Conservation (phyloP, 2,797 vertebrate species). For the Sciurus carolinensis region DNA sequence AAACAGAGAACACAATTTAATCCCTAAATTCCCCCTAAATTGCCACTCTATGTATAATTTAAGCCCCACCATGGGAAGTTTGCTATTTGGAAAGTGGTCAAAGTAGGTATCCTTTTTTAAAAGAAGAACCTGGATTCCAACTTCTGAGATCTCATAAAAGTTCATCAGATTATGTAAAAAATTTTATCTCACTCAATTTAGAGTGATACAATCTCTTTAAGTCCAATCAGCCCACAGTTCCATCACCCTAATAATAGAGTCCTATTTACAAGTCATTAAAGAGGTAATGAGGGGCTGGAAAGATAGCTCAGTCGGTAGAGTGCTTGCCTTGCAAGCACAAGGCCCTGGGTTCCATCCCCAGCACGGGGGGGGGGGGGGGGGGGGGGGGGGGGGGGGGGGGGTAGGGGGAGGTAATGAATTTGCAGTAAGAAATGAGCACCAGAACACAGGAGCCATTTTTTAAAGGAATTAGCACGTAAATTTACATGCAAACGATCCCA, state of each 20-base stretch:
- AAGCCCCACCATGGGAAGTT: not conserved
- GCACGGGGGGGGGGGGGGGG: too few species aligned
- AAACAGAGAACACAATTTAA: constrained; percentile 47
- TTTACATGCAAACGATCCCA: constrained; percentile 46
- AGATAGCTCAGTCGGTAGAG: too few species aligned
- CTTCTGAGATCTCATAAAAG: constrained; percentile 61
- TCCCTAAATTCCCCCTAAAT: constrained; percentile 21
- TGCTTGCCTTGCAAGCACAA: too few species aligned
- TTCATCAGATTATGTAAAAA: constrained; percentile 64
- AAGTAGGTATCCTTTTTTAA: not conserved
- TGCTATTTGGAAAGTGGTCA: not conserved
- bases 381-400: not conserved
- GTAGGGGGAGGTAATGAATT: constrained; percentile 33
- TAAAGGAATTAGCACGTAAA: constrained; percentile 62
- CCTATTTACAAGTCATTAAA: constrained; percentile 79
- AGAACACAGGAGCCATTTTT: constrained; percentile 71
- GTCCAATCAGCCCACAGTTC: constrained; percentile 62
- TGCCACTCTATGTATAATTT: not conserved
- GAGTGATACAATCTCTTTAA: constrained; percentile 63
- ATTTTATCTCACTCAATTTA: constrained; percentile 74
- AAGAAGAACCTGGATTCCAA: constrained; percentile 48
- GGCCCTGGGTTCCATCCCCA: too few species aligned
- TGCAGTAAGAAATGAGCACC: constrained; percentile 72
- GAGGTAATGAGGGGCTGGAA: constrained; percentile 39
- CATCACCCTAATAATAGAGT: constrained; percentile 72